phyloP scores from a whole-genome alignment of 2,113 vertebrate species.

The Rhombomys opimus region DNA sequence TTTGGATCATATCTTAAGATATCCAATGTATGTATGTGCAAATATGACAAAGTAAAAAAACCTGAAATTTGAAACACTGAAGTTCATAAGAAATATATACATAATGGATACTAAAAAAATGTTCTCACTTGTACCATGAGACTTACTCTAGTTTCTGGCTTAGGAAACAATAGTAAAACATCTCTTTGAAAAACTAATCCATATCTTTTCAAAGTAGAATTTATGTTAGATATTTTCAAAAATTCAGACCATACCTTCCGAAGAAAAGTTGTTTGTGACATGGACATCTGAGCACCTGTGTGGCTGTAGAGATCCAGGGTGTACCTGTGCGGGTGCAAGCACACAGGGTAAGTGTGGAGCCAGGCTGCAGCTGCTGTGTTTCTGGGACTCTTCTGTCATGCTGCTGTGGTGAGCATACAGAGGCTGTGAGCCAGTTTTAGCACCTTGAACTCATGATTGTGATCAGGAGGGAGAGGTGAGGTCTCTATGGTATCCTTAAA shows the following conservation, averaged over 20 bases:
- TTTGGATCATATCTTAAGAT: background rate
- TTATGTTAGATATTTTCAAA: conserved; percentile 7
- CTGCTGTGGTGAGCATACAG: background rate
- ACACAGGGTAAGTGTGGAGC: fast-evolving
- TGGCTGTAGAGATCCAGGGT: background rate
- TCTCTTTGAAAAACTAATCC: background rate
- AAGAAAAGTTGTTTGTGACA: background rate
- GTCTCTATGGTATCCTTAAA: background rate
- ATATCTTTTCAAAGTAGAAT: background rate
- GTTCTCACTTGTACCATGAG: background rate
- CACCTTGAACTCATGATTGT: background rate
- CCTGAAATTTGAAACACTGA: background rate
- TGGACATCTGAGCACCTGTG: background rate
- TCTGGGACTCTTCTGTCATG: background rate
- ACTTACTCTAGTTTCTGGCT: background rate
- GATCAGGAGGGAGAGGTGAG: background rate
- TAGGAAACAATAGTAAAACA: background rate
- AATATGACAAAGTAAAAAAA: background rate
- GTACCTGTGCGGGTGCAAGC: background rate
- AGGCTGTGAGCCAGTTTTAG: background rate
- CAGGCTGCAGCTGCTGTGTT: background rate
- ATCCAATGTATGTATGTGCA: background rate
- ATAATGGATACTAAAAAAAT: background rate
- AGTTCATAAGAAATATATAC: background rate
- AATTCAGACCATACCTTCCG: background rate